Conservation (phyloP, 2,113 vertebrate genomes). For the Rhizomys pruinosus region DNA sequence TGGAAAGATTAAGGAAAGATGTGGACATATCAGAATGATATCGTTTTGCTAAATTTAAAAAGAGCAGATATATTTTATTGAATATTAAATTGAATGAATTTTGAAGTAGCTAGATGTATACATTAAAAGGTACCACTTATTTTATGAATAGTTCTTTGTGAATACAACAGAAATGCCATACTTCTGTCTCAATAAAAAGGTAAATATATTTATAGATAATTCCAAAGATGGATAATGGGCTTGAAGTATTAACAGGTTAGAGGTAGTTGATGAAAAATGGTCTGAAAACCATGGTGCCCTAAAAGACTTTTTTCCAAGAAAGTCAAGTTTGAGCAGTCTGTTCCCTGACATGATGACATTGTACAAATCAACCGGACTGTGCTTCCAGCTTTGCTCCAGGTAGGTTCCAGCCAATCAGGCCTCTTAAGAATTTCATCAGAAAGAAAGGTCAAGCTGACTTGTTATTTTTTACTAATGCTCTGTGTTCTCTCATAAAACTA, state of each 20-base stretch:
- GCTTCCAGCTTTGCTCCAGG: background rate
- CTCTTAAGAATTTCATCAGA: conserved; percentile 1
- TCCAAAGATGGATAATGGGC: background rate
- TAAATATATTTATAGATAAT: background rate
- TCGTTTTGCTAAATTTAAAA: background rate
- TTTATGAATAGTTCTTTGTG: background rate
- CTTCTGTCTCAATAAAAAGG: background rate
- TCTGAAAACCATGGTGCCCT: background rate
- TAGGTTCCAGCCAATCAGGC: background rate
- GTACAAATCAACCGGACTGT: background rate
- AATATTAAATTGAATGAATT: background rate
- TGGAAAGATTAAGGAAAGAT: conserved; percentile 12
- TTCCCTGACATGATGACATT: background rate
- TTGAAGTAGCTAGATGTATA: conserved; percentile 11
- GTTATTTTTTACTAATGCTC: conserved; percentile 18
- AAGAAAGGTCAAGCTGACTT: conserved; percentile 57
- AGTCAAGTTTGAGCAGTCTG: background rate
- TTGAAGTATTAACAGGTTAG: background rate
- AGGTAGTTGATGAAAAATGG: background rate
- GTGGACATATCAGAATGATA: background rate
- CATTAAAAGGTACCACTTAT: background rate
- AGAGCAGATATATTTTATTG: background rate
- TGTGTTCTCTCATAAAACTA: conserved; percentile 57
- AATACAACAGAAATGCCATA: background rate
- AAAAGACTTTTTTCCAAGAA: background rate